Evolutionary conservation across 2,113 vertebrate species (phyloP).

Genomic region (Notiomystis cincta): DNA sequence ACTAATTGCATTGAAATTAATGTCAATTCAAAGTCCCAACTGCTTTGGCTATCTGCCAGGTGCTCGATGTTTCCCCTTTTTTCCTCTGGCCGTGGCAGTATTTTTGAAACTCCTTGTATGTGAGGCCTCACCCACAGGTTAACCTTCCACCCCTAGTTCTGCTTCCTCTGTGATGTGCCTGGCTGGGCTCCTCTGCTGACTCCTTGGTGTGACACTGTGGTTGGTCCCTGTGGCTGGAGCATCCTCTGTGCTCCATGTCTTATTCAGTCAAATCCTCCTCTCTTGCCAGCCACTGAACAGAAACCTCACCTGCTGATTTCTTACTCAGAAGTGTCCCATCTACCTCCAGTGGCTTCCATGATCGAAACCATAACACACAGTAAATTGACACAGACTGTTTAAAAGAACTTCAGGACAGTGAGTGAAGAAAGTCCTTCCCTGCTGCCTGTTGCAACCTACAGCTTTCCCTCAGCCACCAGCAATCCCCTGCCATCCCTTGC

Average conservation of each 20-base stretch:
- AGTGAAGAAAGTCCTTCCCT: not conserved
- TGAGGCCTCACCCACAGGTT: not conserved
- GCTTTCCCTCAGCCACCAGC: not conserved
- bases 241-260: not conserved
- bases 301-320: not conserved
- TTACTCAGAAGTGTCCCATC: not conserved
- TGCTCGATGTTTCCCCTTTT: not conserved
- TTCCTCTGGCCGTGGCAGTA: not conserved
- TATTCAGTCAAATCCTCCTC: not conserved
- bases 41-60: not conserved
- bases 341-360: not conserved
- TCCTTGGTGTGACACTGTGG: not conserved
- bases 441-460: not conserved
- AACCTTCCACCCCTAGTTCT: not conserved
- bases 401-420: not conserved
- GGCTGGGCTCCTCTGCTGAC: not conserved
- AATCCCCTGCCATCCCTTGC: not conserved
- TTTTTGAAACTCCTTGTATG: not conserved
- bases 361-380: fast-evolving
- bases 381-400: not conserved
- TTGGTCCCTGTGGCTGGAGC: not conserved
- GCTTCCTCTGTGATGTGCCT: not conserved
- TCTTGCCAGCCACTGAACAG: not conserved
- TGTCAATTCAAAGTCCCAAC: not conserved
- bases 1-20: conserved; percentile 45